Conservation (phyloP, 2,888 invertebrate genomes). For the Mesorhabditis spiculigera region DNA sequence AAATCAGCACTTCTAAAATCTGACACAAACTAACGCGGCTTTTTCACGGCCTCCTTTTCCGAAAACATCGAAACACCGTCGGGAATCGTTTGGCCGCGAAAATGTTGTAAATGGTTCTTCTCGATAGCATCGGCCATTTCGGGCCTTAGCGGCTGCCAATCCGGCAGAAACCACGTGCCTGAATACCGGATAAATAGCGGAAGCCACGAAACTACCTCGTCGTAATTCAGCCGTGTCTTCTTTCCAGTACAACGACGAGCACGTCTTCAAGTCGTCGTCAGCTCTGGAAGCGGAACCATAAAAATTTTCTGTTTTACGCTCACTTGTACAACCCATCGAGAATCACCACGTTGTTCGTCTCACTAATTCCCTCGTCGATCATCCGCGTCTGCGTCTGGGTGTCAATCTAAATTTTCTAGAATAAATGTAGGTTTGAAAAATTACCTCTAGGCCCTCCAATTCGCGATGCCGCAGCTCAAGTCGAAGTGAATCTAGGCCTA, state of each 20-base stretch:
- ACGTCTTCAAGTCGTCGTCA: slow-evolving; percentile 24
- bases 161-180: slow-evolving; percentile 12
- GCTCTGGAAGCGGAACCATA: slow-evolving; percentile 14
- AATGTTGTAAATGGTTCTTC: slow-evolving; percentile 67
- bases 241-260: slow-evolving; percentile 58
- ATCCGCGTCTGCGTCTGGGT: background rate
- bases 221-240: slow-evolving; percentile 67
- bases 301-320: background rate
- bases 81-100: slow-evolving; percentile 61
- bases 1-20: slow-evolving; percentile 5
- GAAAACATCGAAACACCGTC: slow-evolving; percentile 50
- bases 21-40: slow-evolving; percentile 41
- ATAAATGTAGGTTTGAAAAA: slow-evolving; percentile 8
- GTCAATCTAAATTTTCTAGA: slow-evolving; percentile 8
- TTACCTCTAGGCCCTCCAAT: slow-evolving; percentile 29
- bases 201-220: slow-evolving; percentile 70
- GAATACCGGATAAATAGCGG: slow-evolving; percentile 42
- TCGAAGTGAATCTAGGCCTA: slow-evolving; percentile 53
- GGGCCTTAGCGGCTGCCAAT: slow-evolving; percentile 67
- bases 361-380: slow-evolving; percentile 6
- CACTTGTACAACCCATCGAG: slow-evolving; percentile 49
- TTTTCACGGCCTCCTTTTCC: slow-evolving; percentile 54
- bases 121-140: slow-evolving; percentile 67
- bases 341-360: slow-evolving; percentile 42
- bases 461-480: slow-evolving; percentile 51